phyloP scores from a whole-genome alignment of 2,888 invertebrate species.

The Diarsia mendica region DNA sequence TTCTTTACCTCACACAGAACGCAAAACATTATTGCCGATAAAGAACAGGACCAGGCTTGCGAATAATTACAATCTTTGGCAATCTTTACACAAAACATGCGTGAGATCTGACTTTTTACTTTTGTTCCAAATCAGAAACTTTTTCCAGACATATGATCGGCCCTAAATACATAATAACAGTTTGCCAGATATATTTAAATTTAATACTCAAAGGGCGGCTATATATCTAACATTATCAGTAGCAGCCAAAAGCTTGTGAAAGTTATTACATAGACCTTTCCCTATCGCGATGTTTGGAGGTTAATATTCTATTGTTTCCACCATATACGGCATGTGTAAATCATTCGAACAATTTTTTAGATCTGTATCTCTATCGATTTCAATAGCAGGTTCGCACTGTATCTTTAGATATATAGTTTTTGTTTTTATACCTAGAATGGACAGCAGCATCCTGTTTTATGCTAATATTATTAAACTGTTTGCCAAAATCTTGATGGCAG shows the following conservation, averaged over 20 bases:
- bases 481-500: background rate
- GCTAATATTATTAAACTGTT: background rate
- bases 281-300: constrained; percentile 69
- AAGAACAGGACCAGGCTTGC: background rate
- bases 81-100: background rate
- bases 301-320: constrained; percentile 75
- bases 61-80: background rate
- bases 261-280: constrained; percentile 69
- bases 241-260: constrained; percentile 63
- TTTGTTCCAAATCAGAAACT: background rate
- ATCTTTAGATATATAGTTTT: constrained; percentile 10
- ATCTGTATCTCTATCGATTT: constrained; percentile 57
- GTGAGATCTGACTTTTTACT: background rate
- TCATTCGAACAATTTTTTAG: constrained; percentile 61
- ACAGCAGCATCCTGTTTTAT: constrained; percentile 1
- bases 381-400: constrained; percentile 42
- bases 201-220: constrained; percentile 54
- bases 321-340: constrained; percentile 55
- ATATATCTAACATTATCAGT: constrained; percentile 66
- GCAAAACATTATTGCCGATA: background rate
- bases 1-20: background rate
- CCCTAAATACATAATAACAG: constrained; percentile 25
- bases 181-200: constrained; percentile 29
- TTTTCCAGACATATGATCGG: background rate
- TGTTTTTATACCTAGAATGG: no score